Evolutionary conservation across 2,797 vertebrate genomes (phyloP), one percentile per base, ranked within the genome.

Genomic region (Melopsittacus undulatus): DNA sequence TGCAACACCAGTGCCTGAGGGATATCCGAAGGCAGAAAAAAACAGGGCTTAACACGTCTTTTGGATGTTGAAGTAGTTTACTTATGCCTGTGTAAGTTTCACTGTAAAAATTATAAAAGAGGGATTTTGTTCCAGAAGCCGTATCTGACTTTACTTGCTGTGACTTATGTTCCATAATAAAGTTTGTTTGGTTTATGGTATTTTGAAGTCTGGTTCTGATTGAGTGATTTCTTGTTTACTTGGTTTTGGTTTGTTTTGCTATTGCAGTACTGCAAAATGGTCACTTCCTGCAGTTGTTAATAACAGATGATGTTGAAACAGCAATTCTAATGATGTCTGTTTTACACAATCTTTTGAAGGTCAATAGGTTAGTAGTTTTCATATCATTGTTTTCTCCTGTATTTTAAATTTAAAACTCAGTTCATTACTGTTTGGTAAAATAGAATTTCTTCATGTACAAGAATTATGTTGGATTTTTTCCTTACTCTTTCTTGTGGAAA

Each of bases 241-340:
- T 88, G 48, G 7, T 81, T 81, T 51, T 69, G 30, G 1, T 87
- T 62, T 95, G 56, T 36, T 59, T 59, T 59, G 57, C 57, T 81
- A 63, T 84, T 88, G 20, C 97, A 99, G 99, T 99, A 30, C 97
- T 99, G 83, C 98, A 97, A 89, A 99, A 98, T 40, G 96, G 97
- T 93, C 97, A 98, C 91, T 99, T 99, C 66, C 98, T 99, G 91
- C 98, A 97, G 72, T 95, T 99, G 93, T 97, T 99, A 93, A 98
- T 99, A 97, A 98, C 97, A 59, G 99, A 99, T 66, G 98, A 99
- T 56, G 97, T 98, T 88, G 96, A 98, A 34, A 98, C 98, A 90
- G 97, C 97, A 87, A 86, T 97, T 85, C 94, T 97, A 48, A 98
- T 98, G 72, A 96, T 99, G 97, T 98, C 97, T 92, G 88, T 99